Evolutionary conservation across 2,888 invertebrate species (phyloP), one percentile per base, ranked within the genome.

Genomic region (Salpingus planirostris): DNA sequence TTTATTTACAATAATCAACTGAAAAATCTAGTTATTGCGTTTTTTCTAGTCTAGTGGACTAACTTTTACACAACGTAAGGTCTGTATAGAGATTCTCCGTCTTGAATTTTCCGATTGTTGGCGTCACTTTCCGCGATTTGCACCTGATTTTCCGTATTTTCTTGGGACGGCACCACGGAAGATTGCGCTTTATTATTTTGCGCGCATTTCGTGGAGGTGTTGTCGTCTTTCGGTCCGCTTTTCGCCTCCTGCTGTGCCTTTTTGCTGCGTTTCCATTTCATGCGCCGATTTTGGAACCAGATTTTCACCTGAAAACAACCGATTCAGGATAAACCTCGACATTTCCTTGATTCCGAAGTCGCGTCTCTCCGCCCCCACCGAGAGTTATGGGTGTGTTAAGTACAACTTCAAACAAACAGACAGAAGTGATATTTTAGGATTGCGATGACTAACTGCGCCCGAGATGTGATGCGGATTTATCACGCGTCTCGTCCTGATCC

Each of bases 261-360:
- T 73, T 95, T 95, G 44, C 92, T 93, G 7, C 97, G 72, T 63
- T 97, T 97, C 93, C 95, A 95, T 62, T 96, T 96, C 96, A 96
- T 96, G 51, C 96, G 78, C 28, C 96, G 76, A 64, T 96, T 96
- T 75, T 97, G 96, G 66, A 97, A 97, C 96, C 93, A 95, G 54
- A 95, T 93, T 74, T 93, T 93, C 42, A 93, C 93, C 88, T 93
- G 75, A 7, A 54, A 54, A 49, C 43, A 60, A 56, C 51, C 23
- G 24, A 31, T 6, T 25, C 27, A 31, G n/a, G n/a, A n/a, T 11
- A 4, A 15, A 13, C 8, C 15, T 21, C 8, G 29, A 10, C 5
- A 24, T 29, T 11, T 11, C 30, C 11, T 10, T 33, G 23, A 34
- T 31, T 22, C 30, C 32, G 24, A 29, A 42, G 44, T 48, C 45